These are phyloP conservation scores for Antechinus stuartii DNA, from an alignment of 2,113 vertebrate genomes.

Conservation along the genomic window DNA sequence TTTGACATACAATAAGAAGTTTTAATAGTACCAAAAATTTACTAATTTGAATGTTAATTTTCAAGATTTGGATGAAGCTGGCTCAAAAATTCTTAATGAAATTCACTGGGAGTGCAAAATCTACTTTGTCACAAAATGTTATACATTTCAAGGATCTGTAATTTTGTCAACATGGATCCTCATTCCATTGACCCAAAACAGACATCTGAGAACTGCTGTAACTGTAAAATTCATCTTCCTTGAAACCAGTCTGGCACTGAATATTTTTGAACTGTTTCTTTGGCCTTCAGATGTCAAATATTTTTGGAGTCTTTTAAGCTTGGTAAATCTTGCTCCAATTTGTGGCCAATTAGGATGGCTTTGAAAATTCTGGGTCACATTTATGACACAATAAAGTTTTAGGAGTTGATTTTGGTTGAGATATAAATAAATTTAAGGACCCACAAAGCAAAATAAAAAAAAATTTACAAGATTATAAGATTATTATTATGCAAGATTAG, in stretches of 20 bases:
- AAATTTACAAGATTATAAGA: neutral
- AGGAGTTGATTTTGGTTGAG: neutral
- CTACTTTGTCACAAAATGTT: neutral
- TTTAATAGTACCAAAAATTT: conserved; percentile 38
- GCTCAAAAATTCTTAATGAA: conserved; percentile 16
- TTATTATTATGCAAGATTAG: neutral
- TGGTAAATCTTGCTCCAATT: neutral
- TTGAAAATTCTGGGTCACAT: neutral
- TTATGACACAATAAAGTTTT: neutral
- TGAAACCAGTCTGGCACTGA: neutral
- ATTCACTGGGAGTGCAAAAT: conserved; percentile 10
- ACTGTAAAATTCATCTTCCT: neutral
- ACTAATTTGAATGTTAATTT: conserved; percentile 27
- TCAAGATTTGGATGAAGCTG: conserved; percentile 42
- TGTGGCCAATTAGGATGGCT: neutral
- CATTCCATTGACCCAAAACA: neutral
- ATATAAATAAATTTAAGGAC: neutral
- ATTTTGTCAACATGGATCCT: neutral
- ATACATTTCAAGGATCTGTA: neutral
- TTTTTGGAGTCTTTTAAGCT: neutral
- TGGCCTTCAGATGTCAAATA: neutral
- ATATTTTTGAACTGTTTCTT: neutral
- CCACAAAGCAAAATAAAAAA: conserved; percentile 38
- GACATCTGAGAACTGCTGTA: neutral
- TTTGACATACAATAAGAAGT: conserved; percentile 45